Base-by-base conservation (phyloP, 2,113 vertebrate species). In the Sylvietta virens region DNA sequence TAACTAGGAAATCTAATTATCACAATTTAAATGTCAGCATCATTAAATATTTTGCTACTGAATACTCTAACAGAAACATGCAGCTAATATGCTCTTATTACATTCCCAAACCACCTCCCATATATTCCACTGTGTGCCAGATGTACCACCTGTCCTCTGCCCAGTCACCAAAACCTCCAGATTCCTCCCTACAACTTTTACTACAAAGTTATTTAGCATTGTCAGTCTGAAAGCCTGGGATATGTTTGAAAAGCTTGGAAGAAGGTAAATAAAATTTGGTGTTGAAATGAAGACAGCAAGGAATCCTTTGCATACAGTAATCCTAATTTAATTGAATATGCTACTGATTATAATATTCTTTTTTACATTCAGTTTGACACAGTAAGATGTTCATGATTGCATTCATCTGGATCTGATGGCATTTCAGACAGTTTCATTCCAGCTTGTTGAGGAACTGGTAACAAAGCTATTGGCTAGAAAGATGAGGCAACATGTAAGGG, bases 11-110 rank as follows among this genome's bases (percentile, higher is more conserved):
- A 94, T 90, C 62, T 94, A 96, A 96, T 94, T 89, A 89, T 76
- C 70, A 66, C 71, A 76, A 92, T 87, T 91, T 90, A 86, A 86
- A 94, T 94, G 73, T 94, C 88, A 96, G 73, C 85, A 81, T 90
- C 91, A 85, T 90, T 96, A 93, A 95, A 97, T 95, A 95, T 96
- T 97, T 96, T 81, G 77, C 91, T 93, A 40, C 78, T 79, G 82
- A 96, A 86, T 70, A 35, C 54, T 86, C 56, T 47, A 87, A 76
- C 70, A 87, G 80, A 95, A 96, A 88, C 86, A 93, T 91, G 30
- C 67, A 90, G 77, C 66, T 95, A 57, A 82, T 56, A 30, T 80
- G 70, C 16, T 83, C 53, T 90, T 95, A 86, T 35, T 93, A 61
- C 56, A 47, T 62, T 83, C 42, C 51, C 40, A 94, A 90, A 76